These are phyloP conservation scores for Mylabris sibirica DNA, from an alignment of 2,888 invertebrate species.

Conservation along the genomic window DNA sequence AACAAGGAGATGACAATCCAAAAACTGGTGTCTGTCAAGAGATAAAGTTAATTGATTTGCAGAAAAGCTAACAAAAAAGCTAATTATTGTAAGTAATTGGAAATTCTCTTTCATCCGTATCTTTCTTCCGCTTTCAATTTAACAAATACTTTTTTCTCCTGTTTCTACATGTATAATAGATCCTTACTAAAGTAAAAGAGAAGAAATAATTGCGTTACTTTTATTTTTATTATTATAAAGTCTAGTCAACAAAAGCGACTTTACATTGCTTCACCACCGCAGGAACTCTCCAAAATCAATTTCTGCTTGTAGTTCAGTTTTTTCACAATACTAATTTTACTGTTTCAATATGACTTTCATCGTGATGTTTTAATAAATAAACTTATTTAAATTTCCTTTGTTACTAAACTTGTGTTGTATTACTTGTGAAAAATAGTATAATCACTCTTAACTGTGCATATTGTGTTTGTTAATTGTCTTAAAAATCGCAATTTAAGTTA, in stretches of 20 bases:
- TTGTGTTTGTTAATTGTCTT: too few species aligned
- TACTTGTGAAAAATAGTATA: too few species aligned
- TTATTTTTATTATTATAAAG: background rate
- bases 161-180: background rate
- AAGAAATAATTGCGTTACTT: background rate
- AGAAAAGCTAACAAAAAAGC: slow-evolving; percentile 1
- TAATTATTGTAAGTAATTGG: slow-evolving; percentile 7
- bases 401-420: too few species aligned
- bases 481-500: background rate
- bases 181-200: background rate
- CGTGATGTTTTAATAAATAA: too few species aligned
- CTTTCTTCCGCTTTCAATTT: background rate
- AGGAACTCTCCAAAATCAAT: background rate
- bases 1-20: background rate
- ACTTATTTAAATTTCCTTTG: too few species aligned
- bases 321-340: too few species aligned
- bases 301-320: too few species aligned
- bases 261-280: background rate
- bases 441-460: too few species aligned
- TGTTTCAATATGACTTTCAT: too few species aligned
- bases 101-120: background rate
- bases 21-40: slow-evolving; percentile 4
- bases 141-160: background rate
- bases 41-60: slow-evolving; percentile 8
- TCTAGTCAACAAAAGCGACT: background rate